Evolutionary conservation across 2,888 invertebrate genomes (phyloP), one percentile per base, ranked within the genome.

Genomic region (Branchinecta sandiegonensis): DNA sequence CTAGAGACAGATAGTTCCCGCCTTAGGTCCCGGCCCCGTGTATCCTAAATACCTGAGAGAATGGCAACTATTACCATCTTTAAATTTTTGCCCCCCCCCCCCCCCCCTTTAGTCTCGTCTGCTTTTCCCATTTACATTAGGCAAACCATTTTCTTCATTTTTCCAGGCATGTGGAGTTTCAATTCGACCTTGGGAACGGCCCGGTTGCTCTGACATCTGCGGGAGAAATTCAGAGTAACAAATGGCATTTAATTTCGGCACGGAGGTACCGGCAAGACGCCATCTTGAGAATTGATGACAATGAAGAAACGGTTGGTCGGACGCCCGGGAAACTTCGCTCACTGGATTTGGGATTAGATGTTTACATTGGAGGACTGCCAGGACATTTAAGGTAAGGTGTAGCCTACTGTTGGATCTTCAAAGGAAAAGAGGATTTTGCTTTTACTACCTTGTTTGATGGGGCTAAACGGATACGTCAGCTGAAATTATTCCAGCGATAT

Each of bases 201-300:
- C 56, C 56, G 8, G 56, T 56, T n/a, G 17, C 56, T 14, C 56
- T 56, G 17, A 56, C 56, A 8, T 56, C 56, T 56, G 8, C 9
- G n/a, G 56, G 56, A 1, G n/a, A n/a, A 17, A 14, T 56, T 8
- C n/a, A 56, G 8, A 14, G 14, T 56, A 10, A 56, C 56, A n/a
- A 56, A 56, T 56, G 56, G 56, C 56, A 56, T 17, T 14, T n/a
- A 14, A 56, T 56, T 14, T 56, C 56, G 17, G 56, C 56, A 14
- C 56, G 56, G 56, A 56, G 56, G 56, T 56, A 56, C 17, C 56
- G 56, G 14, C 56, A 56, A 56, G 56, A 56, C 17, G 56, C 56
- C n/a, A 56, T 56, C 56, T 14, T 56, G 8, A n/a, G 56, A 56
- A 56, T 17, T 56, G 56, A 56, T 56, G 17, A 56, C 56, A 56